Evolutionary conservation across 2,888 invertebrate genomes (phyloP).

Genomic region (Agriotes lineatus): DNA sequence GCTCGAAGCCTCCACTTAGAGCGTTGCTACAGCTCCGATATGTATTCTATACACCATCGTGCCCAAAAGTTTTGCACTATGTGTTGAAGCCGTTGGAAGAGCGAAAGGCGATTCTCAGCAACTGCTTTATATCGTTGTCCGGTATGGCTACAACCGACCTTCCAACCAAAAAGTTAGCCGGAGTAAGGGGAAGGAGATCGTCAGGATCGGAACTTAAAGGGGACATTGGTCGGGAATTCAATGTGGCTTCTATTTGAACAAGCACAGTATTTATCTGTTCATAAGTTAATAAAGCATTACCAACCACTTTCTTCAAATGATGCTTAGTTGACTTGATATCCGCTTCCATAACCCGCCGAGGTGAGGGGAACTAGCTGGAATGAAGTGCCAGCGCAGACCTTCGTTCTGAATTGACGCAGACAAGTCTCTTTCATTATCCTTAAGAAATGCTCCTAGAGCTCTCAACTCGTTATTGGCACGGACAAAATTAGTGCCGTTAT

Average conservation of each 20-base stretch:
- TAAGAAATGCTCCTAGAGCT: background rate
- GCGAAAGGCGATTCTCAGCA: slow-evolving; percentile 41
- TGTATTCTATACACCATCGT: slow-evolving; percentile 40
- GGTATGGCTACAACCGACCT: slow-evolving; percentile 46
- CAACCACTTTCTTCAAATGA: slow-evolving; percentile 53
- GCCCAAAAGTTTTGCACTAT: slow-evolving; percentile 37
- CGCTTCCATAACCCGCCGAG: slow-evolving; percentile 60
- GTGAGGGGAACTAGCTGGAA: slow-evolving; percentile 53
- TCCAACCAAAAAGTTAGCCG: slow-evolving; percentile 55
- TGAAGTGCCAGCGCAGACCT: slow-evolving; percentile 53
- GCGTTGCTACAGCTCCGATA: slow-evolving; percentile 38
- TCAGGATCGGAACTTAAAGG: slow-evolving; percentile 51
- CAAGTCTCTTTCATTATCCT: background rate
- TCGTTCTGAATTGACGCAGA: background rate
- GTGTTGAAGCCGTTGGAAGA: slow-evolving; percentile 48
- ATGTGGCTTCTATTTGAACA: slow-evolving; percentile 55
- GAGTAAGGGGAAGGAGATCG: slow-evolving; percentile 51
- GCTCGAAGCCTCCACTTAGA: slow-evolving; percentile 34
- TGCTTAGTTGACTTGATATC: slow-evolving; percentile 56
- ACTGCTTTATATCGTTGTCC: slow-evolving; percentile 41
- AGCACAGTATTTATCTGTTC: slow-evolving; percentile 56
- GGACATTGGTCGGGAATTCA: slow-evolving; percentile 57
- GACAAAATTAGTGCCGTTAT: background rate
- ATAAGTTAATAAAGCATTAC: slow-evolving; percentile 49
- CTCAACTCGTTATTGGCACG: background rate